Evolutionary conservation across 2,113 vertebrate genomes (phyloP).

Genomic region (Ptilorrhoa leucosticta): DNA sequence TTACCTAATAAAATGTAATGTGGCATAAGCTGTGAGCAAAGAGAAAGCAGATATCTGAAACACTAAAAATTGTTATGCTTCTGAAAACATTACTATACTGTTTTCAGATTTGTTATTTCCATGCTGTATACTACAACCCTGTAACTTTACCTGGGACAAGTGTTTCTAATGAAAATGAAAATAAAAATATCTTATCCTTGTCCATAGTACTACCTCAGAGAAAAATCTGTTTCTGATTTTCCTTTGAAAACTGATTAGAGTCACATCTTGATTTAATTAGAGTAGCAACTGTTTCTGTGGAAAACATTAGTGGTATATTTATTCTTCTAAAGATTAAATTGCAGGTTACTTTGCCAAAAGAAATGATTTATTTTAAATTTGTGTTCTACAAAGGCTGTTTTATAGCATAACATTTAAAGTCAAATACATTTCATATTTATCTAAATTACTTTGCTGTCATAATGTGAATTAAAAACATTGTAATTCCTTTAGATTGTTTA

Average conservation of each 20-base stretch:
- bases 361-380: conserved; percentile 40
- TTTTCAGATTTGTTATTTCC: neutral
- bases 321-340: conserved; percentile 51
- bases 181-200: conserved; percentile 4
- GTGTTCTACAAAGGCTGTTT: conserved; percentile 23
- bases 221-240: conserved; percentile 55
- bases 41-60: neutral
- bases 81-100: neutral
- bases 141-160: neutral
- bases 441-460: neutral
- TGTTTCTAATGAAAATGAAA: conserved; percentile 46
- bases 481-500: neutral
- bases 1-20: conserved; percentile 1
- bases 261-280: conserved; percentile 59
- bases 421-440: conserved; percentile 15
- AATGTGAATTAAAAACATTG: neutral
- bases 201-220: neutral
- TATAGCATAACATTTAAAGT: conserved; percentile 21
- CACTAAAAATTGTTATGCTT: neutral
- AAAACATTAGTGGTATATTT: conserved; percentile 44
- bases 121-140: neutral
- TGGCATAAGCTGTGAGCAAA: neutral
- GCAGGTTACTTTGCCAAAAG: conserved; percentile 34
- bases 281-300: conserved; percentile 49
- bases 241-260: conserved; percentile 54